Base-by-base conservation (phyloP, 2,888 invertebrate genomes). In the Meandrusa payeni region DNA sequence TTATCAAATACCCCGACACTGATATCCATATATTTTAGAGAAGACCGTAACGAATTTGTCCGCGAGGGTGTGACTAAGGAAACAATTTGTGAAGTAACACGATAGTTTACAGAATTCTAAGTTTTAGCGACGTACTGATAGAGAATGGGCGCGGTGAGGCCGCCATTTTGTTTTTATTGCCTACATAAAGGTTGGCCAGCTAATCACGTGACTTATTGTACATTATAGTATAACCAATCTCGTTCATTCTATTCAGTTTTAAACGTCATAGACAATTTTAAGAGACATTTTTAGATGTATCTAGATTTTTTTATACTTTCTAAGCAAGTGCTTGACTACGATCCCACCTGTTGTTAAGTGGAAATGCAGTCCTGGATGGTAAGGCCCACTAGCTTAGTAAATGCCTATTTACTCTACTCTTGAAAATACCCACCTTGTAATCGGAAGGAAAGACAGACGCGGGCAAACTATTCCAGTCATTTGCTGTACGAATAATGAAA, bases 41-140 rank as follows among this genome's bases (percentile, higher is more conserved):
- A 57, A 55, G 64, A 68, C 67, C 69, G 73, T 71, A 67, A 66
- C 70, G 64, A 64, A 66, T 64, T 67, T 55, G 54, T 46, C 56
- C 52, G 54, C 60, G 66, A 69, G 71, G 71, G 67, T 47, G 51
- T 48, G 50, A 46, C 22, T 5, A 15, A 43, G 58, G 55, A 61
- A 69, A 67, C 67, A 69, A 76, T 76, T 79, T 78, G 68, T 62
- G 48, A 46, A 55, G 80, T 74, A 82, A 81, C 57, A 47, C 50
- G 78, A 81, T 80, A 80, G 72, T 76, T 78, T 73, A 74, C 75
- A 67, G 55, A 73, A 76, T 70, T 72, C 71, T 60, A 55, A 55
- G 55, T 69, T 70, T 65, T 57, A 55, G 49, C 48, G 33, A 23
- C 26, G 48, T 33, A 50, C 51, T 55, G 50, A 42, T 42, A 24